These are phyloP conservation scores for Thelaira solivaga DNA, from an alignment of 2,888 invertebrate genomes.

Conservation along the genomic window DNA sequence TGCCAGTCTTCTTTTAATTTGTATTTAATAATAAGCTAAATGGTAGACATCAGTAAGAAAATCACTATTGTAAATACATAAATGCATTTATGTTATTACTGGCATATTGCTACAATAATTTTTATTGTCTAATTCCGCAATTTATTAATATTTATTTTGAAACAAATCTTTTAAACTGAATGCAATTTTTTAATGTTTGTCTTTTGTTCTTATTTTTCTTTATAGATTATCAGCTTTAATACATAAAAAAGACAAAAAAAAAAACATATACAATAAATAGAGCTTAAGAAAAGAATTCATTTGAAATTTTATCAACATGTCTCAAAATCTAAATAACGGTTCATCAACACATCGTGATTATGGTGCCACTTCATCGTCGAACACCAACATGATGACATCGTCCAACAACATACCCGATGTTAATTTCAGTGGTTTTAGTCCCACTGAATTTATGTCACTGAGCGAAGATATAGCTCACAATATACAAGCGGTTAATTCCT, in stretches of 20 bases:
- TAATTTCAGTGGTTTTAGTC: slow-evolving; percentile 83
- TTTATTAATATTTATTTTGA: background rate
- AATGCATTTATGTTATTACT: too few relatives aligned
- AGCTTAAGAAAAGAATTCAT: background rate
- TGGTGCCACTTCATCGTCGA: slow-evolving; percentile 72
- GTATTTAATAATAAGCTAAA: too few relatives aligned
- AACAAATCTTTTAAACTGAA: background rate
- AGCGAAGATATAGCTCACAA: slow-evolving; percentile 90
- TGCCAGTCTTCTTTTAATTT: too few relatives aligned
- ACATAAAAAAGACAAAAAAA: background rate
- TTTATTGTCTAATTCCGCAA: background rate
- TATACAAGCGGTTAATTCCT: slow-evolving; percentile 86
- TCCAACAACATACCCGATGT: slow-evolving; percentile 80
- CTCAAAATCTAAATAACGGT: slow-evolving; percentile 71
- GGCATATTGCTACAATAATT: background rate
- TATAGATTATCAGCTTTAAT: slow-evolving; percentile 2
- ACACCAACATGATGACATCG: slow-evolving; percentile 72
- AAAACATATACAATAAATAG: background rate
- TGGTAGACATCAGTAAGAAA: too few relatives aligned
- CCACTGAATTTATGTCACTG: slow-evolving; percentile 86
- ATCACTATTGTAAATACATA: too few relatives aligned
- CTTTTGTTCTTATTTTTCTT: background rate
- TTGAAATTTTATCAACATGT: slow-evolving; percentile 61
- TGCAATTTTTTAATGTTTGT: background rate
- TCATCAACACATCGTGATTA: slow-evolving; percentile 69